Percentiles rank a stretch among this genome's conserved stretches.
Conservation (phyloP, 2,797 vertebrate genomes). For the Aulostomus chinensis region DNA sequence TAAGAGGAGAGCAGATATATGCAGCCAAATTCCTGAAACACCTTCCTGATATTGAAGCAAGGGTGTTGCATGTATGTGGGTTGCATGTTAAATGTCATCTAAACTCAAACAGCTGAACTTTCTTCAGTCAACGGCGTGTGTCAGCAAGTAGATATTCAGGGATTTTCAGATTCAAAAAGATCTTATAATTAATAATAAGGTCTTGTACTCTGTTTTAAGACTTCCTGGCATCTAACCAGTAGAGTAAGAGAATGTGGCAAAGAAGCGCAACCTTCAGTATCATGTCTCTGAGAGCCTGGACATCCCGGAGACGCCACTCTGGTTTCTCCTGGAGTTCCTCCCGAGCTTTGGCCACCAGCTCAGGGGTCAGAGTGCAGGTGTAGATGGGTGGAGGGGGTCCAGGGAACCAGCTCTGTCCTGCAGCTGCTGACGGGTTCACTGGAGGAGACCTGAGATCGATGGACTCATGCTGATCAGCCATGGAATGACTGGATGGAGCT, state of each 20-base stretch:
- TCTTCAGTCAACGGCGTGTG: too few species aligned
- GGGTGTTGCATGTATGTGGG: too few species aligned
- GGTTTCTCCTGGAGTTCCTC: slow-evolving; percentile 98
- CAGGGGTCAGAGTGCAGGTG: slow-evolving; percentile 88
- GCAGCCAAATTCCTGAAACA: too few species aligned
- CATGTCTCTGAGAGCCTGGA: slow-evolving; percentile 96
- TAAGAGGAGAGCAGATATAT: too few species aligned
- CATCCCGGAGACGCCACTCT: slow-evolving; percentile 95
- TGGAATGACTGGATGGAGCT: slow-evolving; percentile 71
- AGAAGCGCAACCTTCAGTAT: slow-evolving; percentile 82
- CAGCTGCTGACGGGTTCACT: slow-evolving; percentile 45
- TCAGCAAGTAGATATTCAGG: too few species aligned
- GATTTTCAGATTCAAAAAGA: too few species aligned
- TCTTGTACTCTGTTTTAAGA: too few species aligned
- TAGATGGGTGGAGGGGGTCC: slow-evolving; percentile 83
- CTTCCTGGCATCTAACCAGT: too few species aligned
- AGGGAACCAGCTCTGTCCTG: slow-evolving; percentile 77
- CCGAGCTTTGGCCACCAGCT: slow-evolving; percentile 92
- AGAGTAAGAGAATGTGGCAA: neutral
- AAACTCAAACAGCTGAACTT: neutral
- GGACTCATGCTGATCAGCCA: slow-evolving; percentile 90
- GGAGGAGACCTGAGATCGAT: slow-evolving; percentile 79
- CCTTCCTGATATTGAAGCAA: too few species aligned
- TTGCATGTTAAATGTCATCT: too few species aligned
- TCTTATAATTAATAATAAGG: too few species aligned